Percentiles rank a stretch among this genome's conserved stretches.
phyloP scores from a whole-genome alignment of 2,113 vertebrate species.

The Megaceryle maxima region DNA sequence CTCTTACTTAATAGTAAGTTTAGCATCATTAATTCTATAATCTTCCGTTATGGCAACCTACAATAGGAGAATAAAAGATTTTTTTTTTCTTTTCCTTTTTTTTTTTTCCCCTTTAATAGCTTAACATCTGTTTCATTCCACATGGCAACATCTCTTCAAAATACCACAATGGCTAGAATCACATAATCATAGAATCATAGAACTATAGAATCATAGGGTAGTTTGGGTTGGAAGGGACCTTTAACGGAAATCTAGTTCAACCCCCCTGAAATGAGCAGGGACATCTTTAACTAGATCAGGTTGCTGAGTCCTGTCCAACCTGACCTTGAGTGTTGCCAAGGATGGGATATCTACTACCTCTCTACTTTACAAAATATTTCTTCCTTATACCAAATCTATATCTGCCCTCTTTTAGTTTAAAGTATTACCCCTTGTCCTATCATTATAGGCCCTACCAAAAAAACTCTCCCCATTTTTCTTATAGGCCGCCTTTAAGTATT shows the following conservation, averaged over 20 bases:
- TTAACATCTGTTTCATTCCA: not conserved
- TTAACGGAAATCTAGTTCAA: too few species aligned
- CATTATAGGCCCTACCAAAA: too few species aligned
- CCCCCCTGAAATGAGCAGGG: too few species aligned
- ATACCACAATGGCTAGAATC: not conserved
- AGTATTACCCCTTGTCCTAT: not conserved
- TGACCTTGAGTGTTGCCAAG: not conserved
- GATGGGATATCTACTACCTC: not conserved
- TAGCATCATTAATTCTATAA: not conserved
- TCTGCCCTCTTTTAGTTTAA: not conserved
- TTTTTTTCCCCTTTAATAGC: not conserved
- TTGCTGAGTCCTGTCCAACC: too few species aligned
- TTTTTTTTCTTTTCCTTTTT: too few species aligned
- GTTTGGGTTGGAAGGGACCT: too few species aligned
- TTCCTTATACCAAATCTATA: not conserved
- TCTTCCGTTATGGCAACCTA: not conserved
- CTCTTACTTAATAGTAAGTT: not conserved
- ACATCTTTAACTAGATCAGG: too few species aligned
- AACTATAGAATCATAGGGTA: not conserved
- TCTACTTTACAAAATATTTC: not conserved
- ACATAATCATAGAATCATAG: too few species aligned
- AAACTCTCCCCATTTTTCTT: not conserved
- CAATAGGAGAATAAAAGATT: not conserved
- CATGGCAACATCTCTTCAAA: not conserved
- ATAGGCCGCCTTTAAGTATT: not conserved